Evolutionary conservation across 1,140 invertebrate species (phyloP), one percentile per base, ranked within the genome.

Genomic region (Drosophila subobscura): DNA sequence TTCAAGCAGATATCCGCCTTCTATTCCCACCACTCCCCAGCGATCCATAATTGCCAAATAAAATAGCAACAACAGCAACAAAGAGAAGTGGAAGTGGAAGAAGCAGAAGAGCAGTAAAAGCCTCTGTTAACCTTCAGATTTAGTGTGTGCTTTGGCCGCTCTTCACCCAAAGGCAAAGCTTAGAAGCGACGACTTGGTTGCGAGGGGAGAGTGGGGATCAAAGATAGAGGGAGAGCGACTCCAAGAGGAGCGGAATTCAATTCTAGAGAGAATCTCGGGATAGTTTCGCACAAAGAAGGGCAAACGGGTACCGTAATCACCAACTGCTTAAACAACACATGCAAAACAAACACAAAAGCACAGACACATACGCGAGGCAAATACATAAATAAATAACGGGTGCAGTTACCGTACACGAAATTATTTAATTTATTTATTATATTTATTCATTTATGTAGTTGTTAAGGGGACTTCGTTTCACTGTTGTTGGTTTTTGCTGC

Each of bases 261-360:
- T 68, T 37, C 65, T 53, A 42, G 63, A 56, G 51, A 47, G 33
- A 37, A 37, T 37, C 33, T 37, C 14, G 14, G 4, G 33, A 37
- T 37, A 3, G 33, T 37, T 37, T 40, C 22, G 64, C 33, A 37
- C 33, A 12, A 37, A 37, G 33, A 37, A 37, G 65, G 68, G 66
- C 60, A 47, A 50, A 54, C 47, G 37, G 44, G 27, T 50, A 47
- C 56, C 57, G 57, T 52, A 52, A 52, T 22, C 37, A 52, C 67
- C 72, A 60, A 79, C 80, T 77, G 81, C 72, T 71, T 73, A 85
- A 86, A 81, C 67, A 85, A 75, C 70, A 51, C 68, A 79, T 65
- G 63, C 50, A 61, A 75, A 52, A 71, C 55, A 76, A 68, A 60
- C 44, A 72, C 46, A 57, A 33, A 49, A 6, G 12, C 20, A 70